A percentile compares a stretch with the other conserved stretches of the same genome.
phyloP scores from a whole-genome alignment of 2,888 invertebrate species.

The Hypomecis atomaria region DNA sequence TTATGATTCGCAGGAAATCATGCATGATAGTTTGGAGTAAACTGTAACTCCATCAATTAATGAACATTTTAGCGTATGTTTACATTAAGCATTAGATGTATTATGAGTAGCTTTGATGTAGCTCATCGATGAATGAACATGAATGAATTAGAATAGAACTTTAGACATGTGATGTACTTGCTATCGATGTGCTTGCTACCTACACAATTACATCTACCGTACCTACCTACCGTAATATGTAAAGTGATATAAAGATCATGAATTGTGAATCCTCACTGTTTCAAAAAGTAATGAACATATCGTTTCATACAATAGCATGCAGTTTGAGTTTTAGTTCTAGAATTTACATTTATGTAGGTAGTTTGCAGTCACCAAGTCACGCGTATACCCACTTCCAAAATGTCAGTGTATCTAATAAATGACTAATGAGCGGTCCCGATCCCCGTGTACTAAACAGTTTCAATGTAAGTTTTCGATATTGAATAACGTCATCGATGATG shows the following conservation, averaged over 20 bases:
- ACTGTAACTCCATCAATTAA: too few relatives aligned
- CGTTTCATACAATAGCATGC: neutral
- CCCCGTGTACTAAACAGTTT: conserved; percentile 21
- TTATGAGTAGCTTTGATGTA: too few relatives aligned
- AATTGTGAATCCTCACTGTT: too few relatives aligned
- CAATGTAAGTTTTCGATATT: conserved; percentile 15
- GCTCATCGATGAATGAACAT: neutral
- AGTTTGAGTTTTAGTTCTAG: neutral
- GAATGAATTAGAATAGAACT: conserved; percentile 1
- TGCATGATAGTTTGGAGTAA: too few relatives aligned
- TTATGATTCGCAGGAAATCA: too few relatives aligned
- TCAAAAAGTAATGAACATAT: too few relatives aligned
- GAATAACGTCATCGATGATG: conserved; percentile 15
- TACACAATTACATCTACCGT: neutral
- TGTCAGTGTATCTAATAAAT: conserved; percentile 15
- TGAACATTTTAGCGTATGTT: too few relatives aligned
- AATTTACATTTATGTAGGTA: neutral
- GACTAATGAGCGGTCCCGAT: conserved; percentile 26
- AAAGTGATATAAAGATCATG: neutral
- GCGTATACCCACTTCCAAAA: conserved; percentile 1
- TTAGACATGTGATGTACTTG: neutral
- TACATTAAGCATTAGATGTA: too few relatives aligned
- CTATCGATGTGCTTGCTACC: neutral
- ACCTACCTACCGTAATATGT: neutral
- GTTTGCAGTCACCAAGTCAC: conserved; percentile 7